These are phyloP conservation scores for Himalopsyche kuldschensis DNA, from an alignment of 2,888 invertebrate species.

Conservation along the genomic window DNA sequence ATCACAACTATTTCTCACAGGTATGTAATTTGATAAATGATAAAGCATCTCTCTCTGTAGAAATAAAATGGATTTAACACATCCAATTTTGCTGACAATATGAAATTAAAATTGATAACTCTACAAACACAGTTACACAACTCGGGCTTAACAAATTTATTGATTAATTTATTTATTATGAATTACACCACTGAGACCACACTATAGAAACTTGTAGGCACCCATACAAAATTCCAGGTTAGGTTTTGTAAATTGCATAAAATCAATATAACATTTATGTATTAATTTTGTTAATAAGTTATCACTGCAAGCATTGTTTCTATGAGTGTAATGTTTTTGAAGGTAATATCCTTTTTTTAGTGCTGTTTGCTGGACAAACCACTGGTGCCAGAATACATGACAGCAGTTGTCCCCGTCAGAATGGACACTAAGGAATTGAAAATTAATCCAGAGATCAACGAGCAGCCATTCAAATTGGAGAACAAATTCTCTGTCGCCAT, in stretches of 20 bases:
- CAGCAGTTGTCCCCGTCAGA: conserved; percentile 48
- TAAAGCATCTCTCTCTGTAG: background rate
- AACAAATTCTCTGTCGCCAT: conserved; percentile 58
- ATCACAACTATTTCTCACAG: conserved; percentile 51
- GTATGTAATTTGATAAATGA: conserved; percentile 41
- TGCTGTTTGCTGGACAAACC: conserved; percentile 38
- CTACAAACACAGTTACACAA: too few relatives aligned
- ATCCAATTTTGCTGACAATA: background rate
- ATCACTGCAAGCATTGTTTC: background rate
- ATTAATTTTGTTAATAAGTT: too few relatives aligned
- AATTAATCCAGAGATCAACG: conserved; percentile 34
- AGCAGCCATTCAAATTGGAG: conserved; percentile 44
- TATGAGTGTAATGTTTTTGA: background rate
- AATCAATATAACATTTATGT: too few relatives aligned
- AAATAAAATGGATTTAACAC: background rate
- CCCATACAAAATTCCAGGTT: too few relatives aligned
- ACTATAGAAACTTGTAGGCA: too few relatives aligned
- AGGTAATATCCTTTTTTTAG: background rate
- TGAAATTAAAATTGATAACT: too few relatives aligned
- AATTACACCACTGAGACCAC: too few relatives aligned
- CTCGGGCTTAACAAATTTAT: too few relatives aligned
- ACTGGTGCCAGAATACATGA: conserved; percentile 46
- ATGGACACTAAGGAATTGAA: conserved; percentile 42
- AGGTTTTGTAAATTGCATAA: too few relatives aligned
- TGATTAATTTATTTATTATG: too few relatives aligned